Evolutionary conservation across 2,113 vertebrate species (phyloP), one percentile per base, ranked within the genome.

Genomic region (Struthio camelus): DNA sequence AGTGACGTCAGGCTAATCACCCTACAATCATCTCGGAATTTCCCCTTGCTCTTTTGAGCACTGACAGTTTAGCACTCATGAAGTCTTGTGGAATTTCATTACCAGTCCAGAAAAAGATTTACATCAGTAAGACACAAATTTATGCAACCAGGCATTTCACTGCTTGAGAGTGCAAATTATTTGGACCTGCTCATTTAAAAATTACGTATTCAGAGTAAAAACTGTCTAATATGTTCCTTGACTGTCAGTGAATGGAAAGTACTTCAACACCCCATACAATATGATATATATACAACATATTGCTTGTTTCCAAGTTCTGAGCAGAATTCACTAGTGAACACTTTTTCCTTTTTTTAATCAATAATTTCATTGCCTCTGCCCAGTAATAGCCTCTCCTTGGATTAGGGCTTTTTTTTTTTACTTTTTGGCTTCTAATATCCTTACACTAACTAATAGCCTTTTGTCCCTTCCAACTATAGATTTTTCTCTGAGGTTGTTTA

Each of bases 1-100:
- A 95, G 87, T 81, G 92, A 85, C 91, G 91, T 94, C 89, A 91
- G 87, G 78, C 84, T 96, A 93, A 96, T 95, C 89, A 93, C 80
- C 42, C 95, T 85, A 86, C 82, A 91, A 96, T 93, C 95, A 91
- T 75, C 91, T 77, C 61, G 80, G 86, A 96, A 92, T 96, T 94
- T 66, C 84, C 84, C 65, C 56, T 94, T 92, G 95, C 38, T 89
- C 93, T 91, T 94, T 76, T 79, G 48, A 95, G 77, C 56, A 75
- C 80, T 87, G 91, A 67, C 51, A 65, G 70, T 87, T 95, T 67
- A 92, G 61, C 3, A 0, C 34, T 85, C 81, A 80, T 62, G 50
- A 91, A 93, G 44, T 75, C 73, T 69, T 79, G 46, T 1, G 0
- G 54, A 54, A 85, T 88, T 87, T 94, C 71, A 70, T 83, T 85